Percentiles rank a stretch among this genome's conserved stretches.
Evolutionary conservation across 2,888 invertebrate species (phyloP).

Genomic region (Xanthia togata): DNA sequence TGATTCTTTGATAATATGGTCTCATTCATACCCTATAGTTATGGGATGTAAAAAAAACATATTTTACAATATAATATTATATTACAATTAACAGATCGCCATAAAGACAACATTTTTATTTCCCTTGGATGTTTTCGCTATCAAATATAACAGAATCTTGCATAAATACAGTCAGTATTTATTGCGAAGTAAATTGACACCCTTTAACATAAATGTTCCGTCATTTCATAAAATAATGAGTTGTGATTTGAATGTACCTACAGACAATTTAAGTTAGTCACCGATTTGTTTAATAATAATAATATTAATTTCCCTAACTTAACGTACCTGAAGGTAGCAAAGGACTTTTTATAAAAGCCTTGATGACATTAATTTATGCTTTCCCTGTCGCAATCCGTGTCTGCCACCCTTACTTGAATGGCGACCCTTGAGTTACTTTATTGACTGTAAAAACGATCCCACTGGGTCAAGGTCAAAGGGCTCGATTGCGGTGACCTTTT

Average conservation of each 20-base stretch:
- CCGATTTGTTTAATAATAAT: not conserved
- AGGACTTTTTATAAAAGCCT: conserved; percentile 1
- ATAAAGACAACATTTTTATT: not conserved
- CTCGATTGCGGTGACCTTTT: conserved; percentile 16
- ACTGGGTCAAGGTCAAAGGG: conserved; percentile 45
- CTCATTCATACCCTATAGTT: no score
- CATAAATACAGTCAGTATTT: not conserved
- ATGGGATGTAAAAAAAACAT: no score
- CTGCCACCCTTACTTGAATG: conserved; percentile 45
- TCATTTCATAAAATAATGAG: not conserved
- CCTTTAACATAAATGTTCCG: not conserved
- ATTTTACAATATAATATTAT: no score
- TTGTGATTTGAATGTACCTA: not conserved
- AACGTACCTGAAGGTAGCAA: not conserved
- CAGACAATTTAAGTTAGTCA: not conserved
- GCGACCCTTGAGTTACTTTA: conserved; percentile 68
- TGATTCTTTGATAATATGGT: no score
- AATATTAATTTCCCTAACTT: not conserved
- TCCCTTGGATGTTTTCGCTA: not conserved
- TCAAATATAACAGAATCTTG: not conserved
- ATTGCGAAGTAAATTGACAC: not conserved
- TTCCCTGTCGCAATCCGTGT: conserved; percentile 14
- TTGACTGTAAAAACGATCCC: conserved; percentile 59
- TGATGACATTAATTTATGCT: conserved; percentile 36
- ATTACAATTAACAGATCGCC: not conserved